phyloP scores from a whole-genome alignment of 2,113 vertebrate species.

The Thamnophis sirtalis region DNA sequence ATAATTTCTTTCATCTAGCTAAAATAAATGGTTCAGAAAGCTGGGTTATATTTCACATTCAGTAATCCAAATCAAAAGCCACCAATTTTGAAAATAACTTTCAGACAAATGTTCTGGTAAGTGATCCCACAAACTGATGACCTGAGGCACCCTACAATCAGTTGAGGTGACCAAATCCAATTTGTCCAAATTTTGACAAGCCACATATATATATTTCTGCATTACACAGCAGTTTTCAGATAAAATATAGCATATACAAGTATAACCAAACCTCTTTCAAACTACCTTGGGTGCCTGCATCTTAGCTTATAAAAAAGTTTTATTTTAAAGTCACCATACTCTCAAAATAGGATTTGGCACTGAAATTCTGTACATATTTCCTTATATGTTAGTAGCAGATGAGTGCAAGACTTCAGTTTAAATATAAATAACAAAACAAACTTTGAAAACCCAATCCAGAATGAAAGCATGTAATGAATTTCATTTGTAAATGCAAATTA shows the following conservation, averaged over 20 bases:
- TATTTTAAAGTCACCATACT: background rate
- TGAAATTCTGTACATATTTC: background rate
- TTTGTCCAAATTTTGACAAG: background rate
- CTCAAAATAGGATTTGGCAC: background rate
- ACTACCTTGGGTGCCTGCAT: background rate
- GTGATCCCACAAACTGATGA: background rate
- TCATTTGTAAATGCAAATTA: constrained; percentile 50
- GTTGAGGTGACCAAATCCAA: background rate
- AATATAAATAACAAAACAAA: constrained; percentile 24
- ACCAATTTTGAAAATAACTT: background rate
- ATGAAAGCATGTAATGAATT: constrained; percentile 33
- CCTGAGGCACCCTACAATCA: background rate
- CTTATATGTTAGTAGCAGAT: background rate
- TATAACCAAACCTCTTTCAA: background rate
- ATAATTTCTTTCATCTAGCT: background rate
- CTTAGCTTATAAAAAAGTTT: background rate
- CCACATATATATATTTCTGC: background rate
- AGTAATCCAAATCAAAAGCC: background rate
- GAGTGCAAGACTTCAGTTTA: background rate
- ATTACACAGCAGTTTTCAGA: background rate
- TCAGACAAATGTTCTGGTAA: background rate
- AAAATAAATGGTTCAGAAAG: background rate
- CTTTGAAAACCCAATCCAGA: constrained; percentile 16
- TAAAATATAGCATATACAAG: background rate
- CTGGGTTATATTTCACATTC: no score